Conservation (phyloP, 2,797 vertebrate genomes). For the Cyprinodon diabolis region DNA sequence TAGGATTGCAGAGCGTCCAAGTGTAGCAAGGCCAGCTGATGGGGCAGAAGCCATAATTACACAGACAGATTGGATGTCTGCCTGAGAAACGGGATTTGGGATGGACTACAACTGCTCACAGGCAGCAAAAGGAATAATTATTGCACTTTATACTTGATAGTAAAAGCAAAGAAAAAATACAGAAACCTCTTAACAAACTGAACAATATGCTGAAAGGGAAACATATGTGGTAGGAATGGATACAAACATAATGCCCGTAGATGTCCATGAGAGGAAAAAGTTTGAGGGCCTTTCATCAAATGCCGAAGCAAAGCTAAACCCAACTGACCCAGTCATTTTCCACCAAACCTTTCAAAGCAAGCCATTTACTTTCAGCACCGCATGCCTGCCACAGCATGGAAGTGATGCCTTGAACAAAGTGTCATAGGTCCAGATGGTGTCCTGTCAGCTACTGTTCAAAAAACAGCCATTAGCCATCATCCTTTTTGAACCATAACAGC, state of each 20-base stretch:
- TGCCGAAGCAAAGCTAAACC: conserved; percentile 17
- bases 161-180: not conserved
- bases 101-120: conserved; percentile 39
- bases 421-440: conserved; percentile 47
- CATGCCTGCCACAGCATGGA: conserved; percentile 18
- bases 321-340: conserved; percentile 15
- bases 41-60: conserved; percentile 52
- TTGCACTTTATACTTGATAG: not conserved
- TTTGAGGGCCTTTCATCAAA: conserved; percentile 33
- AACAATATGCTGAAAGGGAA: not conserved
- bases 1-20: conserved; percentile 40
- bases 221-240: not conserved
- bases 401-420: conserved; percentile 35
- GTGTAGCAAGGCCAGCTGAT: conserved; percentile 56
- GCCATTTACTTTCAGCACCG: conserved; percentile 26
- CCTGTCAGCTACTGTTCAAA: conserved; percentile 47
- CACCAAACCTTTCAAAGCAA: conserved; percentile 35
- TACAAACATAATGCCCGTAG: not conserved
- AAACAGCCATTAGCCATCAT: conserved; percentile 18
- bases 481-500: conserved; percentile 29
- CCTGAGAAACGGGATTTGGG: conserved; percentile 45
- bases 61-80: conserved; percentile 67
- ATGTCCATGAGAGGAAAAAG: not conserved
- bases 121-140: conserved; percentile 27
- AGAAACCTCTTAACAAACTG: not conserved